Evolutionary conservation across 2,113 vertebrate species (phyloP).

Genomic region (Prietella phreatophila): DNA sequence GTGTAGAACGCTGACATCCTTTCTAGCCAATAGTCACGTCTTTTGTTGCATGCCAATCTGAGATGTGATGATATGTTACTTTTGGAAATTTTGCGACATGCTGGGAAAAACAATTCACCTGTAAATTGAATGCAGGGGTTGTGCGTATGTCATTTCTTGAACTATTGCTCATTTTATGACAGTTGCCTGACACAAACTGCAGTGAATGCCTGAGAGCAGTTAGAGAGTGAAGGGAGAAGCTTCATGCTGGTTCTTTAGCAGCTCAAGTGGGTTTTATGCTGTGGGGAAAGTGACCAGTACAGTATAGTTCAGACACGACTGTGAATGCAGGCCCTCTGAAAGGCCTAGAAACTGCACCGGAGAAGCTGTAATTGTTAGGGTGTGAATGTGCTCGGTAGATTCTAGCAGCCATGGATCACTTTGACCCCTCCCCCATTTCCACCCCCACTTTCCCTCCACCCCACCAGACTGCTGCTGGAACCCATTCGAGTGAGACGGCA

Average conservation of each 20-base stretch:
- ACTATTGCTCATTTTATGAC: slow-evolving; percentile 44
- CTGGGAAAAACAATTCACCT: slow-evolving; percentile 35
- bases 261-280: background rate
- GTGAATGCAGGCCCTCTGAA: background rate
- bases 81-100: slow-evolving; percentile 41
- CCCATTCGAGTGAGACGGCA: slow-evolving; percentile 62
- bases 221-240: slow-evolving; percentile 17
- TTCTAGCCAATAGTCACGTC: slow-evolving; percentile 39
- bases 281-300: slow-evolving; percentile 22
- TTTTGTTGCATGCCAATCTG: slow-evolving; percentile 37
- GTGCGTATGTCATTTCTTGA: slow-evolving; percentile 37
- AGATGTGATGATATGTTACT: slow-evolving; percentile 37
- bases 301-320: slow-evolving; percentile 9
- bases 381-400: slow-evolving; percentile 53
- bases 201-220: background rate
- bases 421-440: slow-evolving; percentile 37
- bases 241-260: background rate
- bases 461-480: slow-evolving; percentile 49
- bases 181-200: slow-evolving; percentile 45
- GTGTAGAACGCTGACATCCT: slow-evolving; percentile 33
- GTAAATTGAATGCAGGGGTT: slow-evolving; percentile 44
- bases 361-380: slow-evolving; percentile 63
- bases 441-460: slow-evolving; percentile 21
- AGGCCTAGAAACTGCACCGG: background rate
- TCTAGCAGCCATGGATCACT: slow-evolving; percentile 52